These are phyloP conservation scores for Microcebus ravelobensis DNA, from an alignment of 2,113 vertebrate genomes.

Conservation along the genomic window DNA sequence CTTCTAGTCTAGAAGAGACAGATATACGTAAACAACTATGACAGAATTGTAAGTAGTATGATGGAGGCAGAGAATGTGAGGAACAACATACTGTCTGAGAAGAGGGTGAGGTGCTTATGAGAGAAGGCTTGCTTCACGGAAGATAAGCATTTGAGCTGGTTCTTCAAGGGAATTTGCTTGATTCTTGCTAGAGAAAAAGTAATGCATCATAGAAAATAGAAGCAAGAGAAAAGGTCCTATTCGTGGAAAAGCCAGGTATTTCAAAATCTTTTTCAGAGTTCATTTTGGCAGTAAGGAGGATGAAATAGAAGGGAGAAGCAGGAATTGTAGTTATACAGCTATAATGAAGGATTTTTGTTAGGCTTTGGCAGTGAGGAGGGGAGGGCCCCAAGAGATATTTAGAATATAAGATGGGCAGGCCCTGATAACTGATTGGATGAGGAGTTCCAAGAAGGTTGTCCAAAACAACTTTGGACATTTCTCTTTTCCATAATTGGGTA, in stretches of 20 bases:
- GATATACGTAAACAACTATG: neutral
- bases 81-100: neutral
- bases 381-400: neutral
- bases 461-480: neutral
- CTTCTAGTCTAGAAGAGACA: neutral
- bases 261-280: neutral
- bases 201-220: neutral
- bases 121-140: neutral
- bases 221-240: neutral
- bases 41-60: neutral
- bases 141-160: neutral
- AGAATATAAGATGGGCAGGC: neutral
- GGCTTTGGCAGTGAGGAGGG: neutral
- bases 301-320: neutral
- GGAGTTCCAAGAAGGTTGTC: neutral
- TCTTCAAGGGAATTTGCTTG: neutral
- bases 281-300: neutral
- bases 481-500: neutral
- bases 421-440: neutral
- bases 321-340: neutral
- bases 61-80: neutral
- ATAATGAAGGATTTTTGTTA: neutral
- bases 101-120: neutral
- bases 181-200: neutral
- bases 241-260: neutral